Conservation (phyloP, 2,888 invertebrate genomes). For the Diaperis boleti region DNA sequence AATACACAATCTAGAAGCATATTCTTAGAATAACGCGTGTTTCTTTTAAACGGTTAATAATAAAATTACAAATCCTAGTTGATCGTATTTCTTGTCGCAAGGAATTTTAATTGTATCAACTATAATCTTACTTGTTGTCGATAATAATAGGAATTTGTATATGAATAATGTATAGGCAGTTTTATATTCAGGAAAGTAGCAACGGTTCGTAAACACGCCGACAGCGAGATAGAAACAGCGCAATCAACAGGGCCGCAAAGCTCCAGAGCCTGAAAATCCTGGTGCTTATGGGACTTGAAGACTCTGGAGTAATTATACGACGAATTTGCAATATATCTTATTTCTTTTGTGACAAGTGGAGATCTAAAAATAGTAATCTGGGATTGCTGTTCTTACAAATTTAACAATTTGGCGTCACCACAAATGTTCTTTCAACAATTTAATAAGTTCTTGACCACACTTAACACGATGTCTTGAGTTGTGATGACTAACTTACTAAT, state of each 20-base stretch:
- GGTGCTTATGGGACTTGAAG: conserved; percentile 43
- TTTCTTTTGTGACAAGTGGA: conserved; percentile 18
- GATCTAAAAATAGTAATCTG: conserved; percentile 21
- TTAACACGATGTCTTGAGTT: conserved; percentile 14
- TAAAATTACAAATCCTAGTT: neutral
- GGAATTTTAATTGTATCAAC: conserved; percentile 5
- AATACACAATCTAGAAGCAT: too few species aligned
- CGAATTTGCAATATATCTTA: conserved; percentile 43
- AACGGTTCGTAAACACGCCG: conserved; percentile 38
- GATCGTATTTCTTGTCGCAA: neutral
- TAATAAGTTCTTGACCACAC: conserved; percentile 3
- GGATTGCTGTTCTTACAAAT: conserved; percentile 12
- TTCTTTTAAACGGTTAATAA: too few species aligned
- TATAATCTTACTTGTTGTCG: conserved; percentile 6
- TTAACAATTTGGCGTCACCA: neutral
- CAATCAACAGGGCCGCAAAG: conserved; percentile 45
- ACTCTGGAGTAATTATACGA: conserved; percentile 44
- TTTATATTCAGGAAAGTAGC: conserved; percentile 8
- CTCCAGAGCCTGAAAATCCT: conserved; percentile 38
- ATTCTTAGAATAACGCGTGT: too few species aligned
- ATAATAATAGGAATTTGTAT: neutral
- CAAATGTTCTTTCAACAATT: conserved; percentile 2
- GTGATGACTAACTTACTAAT: conserved; percentile 39
- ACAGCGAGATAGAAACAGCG: conserved; percentile 26
- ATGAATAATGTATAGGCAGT: conserved; percentile 26